Evolutionary conservation across 2,113 vertebrate genomes (phyloP).

Genomic region (Lagopus leucura): DNA sequence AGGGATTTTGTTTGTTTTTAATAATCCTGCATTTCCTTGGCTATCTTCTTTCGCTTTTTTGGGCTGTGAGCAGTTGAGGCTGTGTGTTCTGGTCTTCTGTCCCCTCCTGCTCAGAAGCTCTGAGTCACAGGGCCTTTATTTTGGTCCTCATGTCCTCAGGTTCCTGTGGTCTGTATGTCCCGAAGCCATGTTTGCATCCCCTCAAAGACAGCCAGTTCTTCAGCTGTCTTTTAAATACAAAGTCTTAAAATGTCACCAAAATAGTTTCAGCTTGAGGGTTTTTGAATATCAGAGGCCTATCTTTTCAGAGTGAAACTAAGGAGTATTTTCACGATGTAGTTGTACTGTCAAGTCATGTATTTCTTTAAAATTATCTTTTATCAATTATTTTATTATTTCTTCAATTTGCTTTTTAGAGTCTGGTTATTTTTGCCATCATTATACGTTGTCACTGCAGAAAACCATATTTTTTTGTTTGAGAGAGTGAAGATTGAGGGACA

Average conservation of each 20-base stretch:
- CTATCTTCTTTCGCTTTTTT: background rate
- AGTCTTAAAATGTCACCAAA: background rate
- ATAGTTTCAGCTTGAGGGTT: background rate
- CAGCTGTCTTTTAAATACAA: background rate
- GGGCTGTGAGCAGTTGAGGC: background rate
- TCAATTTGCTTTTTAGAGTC: background rate
- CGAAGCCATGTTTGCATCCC: background rate
- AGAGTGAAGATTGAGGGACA: background rate
- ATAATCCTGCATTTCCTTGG: background rate
- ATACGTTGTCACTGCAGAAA: background rate
- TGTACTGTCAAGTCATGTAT: background rate
- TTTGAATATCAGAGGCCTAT: background rate
- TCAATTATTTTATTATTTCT: background rate
- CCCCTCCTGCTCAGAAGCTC: background rate
- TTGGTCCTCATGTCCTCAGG: background rate
- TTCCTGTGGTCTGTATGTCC: background rate
- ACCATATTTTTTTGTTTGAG: background rate
- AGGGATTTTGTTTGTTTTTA: background rate
- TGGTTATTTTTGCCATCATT: background rate
- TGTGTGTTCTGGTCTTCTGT: background rate
- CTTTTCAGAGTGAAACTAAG: background rate
- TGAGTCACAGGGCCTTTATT: background rate
- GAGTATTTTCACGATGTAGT: background rate
- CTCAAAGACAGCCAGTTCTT: background rate
- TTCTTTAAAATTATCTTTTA: background rate